A percentile compares a stretch with the other conserved stretches of the same genome.
Conservation (phyloP, 2,113 vertebrate genomes). For the Ciconia stormi region DNA sequence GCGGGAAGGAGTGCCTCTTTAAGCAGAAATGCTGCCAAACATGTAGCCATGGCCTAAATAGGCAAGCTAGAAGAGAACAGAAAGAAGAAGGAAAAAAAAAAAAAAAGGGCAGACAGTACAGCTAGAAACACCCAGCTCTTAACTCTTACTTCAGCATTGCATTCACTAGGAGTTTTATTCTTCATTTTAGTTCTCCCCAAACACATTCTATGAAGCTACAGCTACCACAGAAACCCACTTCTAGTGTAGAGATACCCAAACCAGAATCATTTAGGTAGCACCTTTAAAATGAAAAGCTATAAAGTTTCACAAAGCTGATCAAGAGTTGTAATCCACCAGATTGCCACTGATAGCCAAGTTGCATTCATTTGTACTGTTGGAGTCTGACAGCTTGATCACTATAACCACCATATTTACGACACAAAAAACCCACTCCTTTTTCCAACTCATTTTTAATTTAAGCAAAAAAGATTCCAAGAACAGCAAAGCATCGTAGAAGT, state of each 20-base stretch:
- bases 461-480: background rate
- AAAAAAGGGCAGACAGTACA: background rate
- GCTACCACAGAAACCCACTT: background rate
- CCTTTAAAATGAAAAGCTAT: background rate
- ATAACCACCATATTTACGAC: fast-evolving
- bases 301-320: background rate
- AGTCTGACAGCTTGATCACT: background rate
- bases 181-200: background rate
- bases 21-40: conserved; percentile 61
- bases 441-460: background rate
- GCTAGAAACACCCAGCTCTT: background rate
- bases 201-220: background rate
- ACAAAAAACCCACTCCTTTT: background rate
- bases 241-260: background rate
- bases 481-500: background rate
- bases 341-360: fast-evolving
- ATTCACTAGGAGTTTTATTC: background rate
- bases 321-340: background rate
- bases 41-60: conserved; percentile 59
- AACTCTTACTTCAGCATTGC: background rate
- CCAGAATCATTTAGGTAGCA: background rate
- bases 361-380: too few species aligned
- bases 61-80: conserved; percentile 29
- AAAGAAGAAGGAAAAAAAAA: background rate
- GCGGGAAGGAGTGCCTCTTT: conserved; percentile 42